Base-by-base conservation (phyloP, 2,113 vertebrate species). In the Podarcis raffonei region DNA sequence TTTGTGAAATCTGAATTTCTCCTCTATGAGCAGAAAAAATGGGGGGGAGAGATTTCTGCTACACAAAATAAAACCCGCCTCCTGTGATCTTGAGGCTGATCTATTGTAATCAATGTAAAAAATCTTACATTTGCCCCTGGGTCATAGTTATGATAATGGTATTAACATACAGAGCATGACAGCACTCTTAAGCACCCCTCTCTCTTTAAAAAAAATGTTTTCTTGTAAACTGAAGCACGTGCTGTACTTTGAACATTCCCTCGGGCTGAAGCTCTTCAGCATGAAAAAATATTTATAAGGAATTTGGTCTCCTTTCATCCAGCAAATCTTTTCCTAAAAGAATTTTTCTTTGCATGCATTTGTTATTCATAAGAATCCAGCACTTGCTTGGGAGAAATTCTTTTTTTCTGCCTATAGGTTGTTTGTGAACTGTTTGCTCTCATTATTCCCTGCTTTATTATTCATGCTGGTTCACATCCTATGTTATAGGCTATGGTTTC, bases 351-450 rank as follows among this genome's bases (percentile, higher is more conserved):
- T 76, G 11, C 42, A 75, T 75, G 15, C 39, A 78, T 77, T 76
- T 86, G 35, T 66, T 77, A 86, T 77, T 62, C 59, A 77, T 77
- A 65, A 77, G 57, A 66, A 65, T 65, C 8, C 16, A 59, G 7
- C 74, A 66, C 15, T 78, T 86, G 32, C 72, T 86, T 76, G 11
- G n/a, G 71, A 85, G 53, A 59, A 85, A 59, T 23, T 27, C 16
- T 62, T 37, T 62, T 25, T 16, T 62, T 16, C 48, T 65, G 35
- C 72, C 84, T 39, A 85, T 62, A 62, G 72, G 32, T 85, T 75
- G 48, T 85, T 74, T 27, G 84, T 65, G 35, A 77, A 85, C 23
- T 76, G 84, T 76, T 85, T 85, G 83, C 48, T 85, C 57, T 65
- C 72, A 76, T 85, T 85, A 77, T 85, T 65, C 72, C 6, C 32